phyloP scores from a whole-genome alignment of 1,140 invertebrate genomes.

The Batillaria attramentaria region DNA sequence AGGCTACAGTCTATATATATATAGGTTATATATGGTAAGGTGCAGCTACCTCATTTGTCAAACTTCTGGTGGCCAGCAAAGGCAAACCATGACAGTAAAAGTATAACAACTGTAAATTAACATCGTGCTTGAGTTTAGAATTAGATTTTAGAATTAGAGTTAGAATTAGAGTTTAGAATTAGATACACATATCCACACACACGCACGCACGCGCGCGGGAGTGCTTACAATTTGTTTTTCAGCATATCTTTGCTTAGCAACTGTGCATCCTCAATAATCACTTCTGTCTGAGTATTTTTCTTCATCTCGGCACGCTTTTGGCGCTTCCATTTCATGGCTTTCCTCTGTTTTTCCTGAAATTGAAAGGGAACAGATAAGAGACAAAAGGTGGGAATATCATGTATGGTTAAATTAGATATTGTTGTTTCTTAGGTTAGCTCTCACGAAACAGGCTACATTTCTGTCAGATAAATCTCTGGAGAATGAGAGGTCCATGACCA shows the following conservation, averaged over 20 bases:
- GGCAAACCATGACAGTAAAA: too few species aligned
- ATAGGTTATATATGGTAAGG: background rate
- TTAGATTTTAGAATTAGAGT: background rate
- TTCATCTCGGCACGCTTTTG: background rate
- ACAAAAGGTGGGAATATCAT: background rate
- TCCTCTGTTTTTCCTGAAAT: constrained; percentile 18
- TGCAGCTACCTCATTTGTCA: too few species aligned
- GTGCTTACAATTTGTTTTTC: constrained; percentile 26
- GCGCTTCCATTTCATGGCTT: constrained; percentile 20
- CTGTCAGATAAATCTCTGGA: too few species aligned
- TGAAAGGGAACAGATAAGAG: background rate
- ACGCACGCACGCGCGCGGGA: background rate
- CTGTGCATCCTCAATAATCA: background rate
- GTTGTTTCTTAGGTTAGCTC: background rate
- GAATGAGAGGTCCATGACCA: too few species aligned
- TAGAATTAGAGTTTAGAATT: background rate
- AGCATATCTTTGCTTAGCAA: constrained; percentile 29
- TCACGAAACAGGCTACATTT: too few species aligned
- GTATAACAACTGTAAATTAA: background rate
- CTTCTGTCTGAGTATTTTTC: background rate
- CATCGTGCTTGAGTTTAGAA: background rate
- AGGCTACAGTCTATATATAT: too few species aligned
- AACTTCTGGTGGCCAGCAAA: too few species aligned
- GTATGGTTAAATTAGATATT: background rate
- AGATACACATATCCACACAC: background rate